These are phyloP conservation scores for Dendroctonus valens DNA, from an alignment of 1,140 invertebrate species.

Conservation along the genomic window DNA sequence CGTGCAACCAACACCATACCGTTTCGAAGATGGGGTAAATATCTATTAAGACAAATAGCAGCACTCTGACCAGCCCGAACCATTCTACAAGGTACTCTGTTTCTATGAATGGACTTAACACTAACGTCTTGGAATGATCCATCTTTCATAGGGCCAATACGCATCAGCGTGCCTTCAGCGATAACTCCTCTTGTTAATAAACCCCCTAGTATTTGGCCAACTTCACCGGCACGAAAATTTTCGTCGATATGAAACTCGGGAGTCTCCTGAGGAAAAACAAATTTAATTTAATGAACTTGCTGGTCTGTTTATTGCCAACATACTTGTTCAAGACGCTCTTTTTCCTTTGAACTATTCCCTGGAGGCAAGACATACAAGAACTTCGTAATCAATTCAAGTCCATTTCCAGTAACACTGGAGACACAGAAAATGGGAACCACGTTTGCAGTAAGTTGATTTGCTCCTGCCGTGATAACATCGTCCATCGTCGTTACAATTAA, in stretches of 20 bases:
- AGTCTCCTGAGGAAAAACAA: slow-evolving; percentile 57
- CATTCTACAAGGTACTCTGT: slow-evolving; percentile 82
- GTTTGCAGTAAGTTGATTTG: slow-evolving; percentile 61
- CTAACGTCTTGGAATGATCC: slow-evolving; percentile 77
- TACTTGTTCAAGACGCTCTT: slow-evolving; percentile 68
- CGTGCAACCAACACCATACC: slow-evolving; percentile 76
- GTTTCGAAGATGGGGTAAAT: slow-evolving; percentile 65
- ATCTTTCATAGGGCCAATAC: slow-evolving; percentile 75
- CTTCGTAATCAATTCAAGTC: slow-evolving; percentile 74
- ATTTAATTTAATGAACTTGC: slow-evolving; percentile 1
- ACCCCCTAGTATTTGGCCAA: slow-evolving; percentile 86
- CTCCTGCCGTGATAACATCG: slow-evolving; percentile 69
- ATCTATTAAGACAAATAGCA: slow-evolving; percentile 72
- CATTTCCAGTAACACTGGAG: slow-evolving; percentile 91
- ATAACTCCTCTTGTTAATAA: slow-evolving; percentile 82
- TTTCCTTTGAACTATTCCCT: slow-evolving; percentile 65
- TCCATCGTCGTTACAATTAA: slow-evolving; percentile 67
- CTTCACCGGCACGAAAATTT: slow-evolving; percentile 77
- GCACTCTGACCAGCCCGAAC: slow-evolving; percentile 90
- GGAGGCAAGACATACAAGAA: slow-evolving; percentile 77
- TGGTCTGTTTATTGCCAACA: not conserved
- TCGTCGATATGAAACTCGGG: slow-evolving; percentile 93
- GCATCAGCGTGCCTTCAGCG: slow-evolving; percentile 75
- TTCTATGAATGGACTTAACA: slow-evolving; percentile 85
- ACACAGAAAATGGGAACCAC: slow-evolving; percentile 88